phyloP scores from a whole-genome alignment of 2,113 vertebrate species.

The Hydropotes inermis region DNA sequence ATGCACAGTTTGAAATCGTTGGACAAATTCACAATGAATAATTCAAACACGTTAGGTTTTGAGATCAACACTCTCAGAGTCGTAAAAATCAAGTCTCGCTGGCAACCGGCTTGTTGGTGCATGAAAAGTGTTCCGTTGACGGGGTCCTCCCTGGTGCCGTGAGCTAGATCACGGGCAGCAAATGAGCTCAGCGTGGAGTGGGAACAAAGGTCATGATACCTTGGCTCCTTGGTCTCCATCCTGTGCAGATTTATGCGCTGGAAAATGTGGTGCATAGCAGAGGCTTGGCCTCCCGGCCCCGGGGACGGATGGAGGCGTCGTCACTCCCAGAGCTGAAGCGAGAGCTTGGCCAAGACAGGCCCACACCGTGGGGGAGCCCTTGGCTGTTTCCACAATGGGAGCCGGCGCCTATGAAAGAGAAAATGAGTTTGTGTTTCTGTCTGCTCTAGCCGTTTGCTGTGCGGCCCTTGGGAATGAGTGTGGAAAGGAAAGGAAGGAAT shows the following conservation, averaged over 20 bases:
- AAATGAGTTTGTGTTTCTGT: rapidly evolving
- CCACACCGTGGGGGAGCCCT: rapidly evolving
- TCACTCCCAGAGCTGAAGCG: rapidly evolving
- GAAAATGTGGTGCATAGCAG: constrained; percentile 1
- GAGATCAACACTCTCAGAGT: background rate
- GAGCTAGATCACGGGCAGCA: rapidly evolving
- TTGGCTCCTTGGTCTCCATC: background rate
- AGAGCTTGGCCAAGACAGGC: background rate
- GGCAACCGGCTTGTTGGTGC: background rate
- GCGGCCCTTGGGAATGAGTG: background rate
- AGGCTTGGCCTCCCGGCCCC: background rate
- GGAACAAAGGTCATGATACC: background rate
- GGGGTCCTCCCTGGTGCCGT: rapidly evolving
- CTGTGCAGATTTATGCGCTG: constrained; percentile 18
- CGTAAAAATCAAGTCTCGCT: background rate
- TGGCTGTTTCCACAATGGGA: background rate
- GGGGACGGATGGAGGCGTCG: background rate
- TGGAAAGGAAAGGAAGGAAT: background rate
- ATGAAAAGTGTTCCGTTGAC: rapidly evolving
- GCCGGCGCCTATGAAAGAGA: background rate
- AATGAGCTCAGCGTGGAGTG: background rate
- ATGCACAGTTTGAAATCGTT: background rate
- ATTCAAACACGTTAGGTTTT: background rate
- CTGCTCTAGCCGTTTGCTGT: background rate
- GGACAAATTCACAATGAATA: background rate